Conservation (phyloP, 2,113 vertebrate species). For the Pseudopipra pipra region DNA sequence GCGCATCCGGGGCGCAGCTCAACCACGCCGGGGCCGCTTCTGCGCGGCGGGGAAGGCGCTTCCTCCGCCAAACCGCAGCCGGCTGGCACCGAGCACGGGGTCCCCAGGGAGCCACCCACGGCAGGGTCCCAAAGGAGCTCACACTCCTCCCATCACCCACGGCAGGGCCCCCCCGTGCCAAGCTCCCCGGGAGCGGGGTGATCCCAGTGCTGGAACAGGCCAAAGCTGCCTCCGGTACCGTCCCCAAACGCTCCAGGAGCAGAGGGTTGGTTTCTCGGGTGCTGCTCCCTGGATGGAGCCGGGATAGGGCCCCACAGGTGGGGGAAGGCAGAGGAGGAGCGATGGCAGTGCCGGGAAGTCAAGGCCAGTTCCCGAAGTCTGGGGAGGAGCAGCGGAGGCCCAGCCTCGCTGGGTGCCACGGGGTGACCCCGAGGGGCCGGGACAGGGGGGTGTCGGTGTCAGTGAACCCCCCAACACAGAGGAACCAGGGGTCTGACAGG, state of each 20-base stretch:
- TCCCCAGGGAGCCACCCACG: background rate
- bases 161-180: fast-evolving
- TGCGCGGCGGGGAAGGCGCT: background rate
- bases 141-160: background rate
- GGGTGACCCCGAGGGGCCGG: background rate
- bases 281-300: background rate
- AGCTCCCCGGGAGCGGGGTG: background rate
- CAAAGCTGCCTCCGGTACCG: fast-evolving
- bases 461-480: background rate
- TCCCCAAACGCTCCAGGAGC: fast-evolving
- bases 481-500: background rate
- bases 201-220: background rate
- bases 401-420: background rate
- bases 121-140: background rate
- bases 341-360: background rate
- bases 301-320: background rate
- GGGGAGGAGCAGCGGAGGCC: background rate
- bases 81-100: background rate
- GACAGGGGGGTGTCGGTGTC: background rate
- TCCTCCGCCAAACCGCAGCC: background rate
- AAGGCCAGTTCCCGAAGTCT: fast-evolving
- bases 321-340: background rate
- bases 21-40: background rate
- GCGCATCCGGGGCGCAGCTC: background rate
- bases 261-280: fast-evolving